Evolutionary conservation across 2,797 vertebrate species (phyloP).

Genomic region (Enteromius treurensis): DNA sequence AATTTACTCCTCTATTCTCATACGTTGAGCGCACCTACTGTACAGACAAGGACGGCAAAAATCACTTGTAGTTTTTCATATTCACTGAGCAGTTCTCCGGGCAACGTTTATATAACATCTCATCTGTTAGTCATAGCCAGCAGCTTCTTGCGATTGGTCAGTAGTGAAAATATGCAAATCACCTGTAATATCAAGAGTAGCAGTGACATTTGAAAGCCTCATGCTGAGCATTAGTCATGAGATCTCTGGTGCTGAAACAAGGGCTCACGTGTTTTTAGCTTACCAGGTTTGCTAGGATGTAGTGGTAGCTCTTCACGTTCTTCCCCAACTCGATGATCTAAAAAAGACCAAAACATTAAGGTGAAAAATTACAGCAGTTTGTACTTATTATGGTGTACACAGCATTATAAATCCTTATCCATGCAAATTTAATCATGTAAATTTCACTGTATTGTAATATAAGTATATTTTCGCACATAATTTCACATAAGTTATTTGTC

Average conservation of each 20-base stretch:
- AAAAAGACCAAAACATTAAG: conserved; percentile 63
- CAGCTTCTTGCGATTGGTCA: conserved; percentile 21
- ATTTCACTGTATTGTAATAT: not conserved
- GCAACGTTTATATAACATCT: conserved; percentile 26
- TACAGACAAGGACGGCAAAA: conserved; percentile 30
- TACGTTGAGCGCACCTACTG: conserved; percentile 59
- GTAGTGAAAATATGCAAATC: conserved; percentile 42
- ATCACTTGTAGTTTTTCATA: conserved; percentile 5
- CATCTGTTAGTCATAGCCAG: conserved; percentile 38
- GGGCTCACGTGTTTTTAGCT: conserved; percentile 64
- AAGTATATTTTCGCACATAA: not conserved
- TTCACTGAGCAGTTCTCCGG: conserved; percentile 12
- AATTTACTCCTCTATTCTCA: conserved; percentile 67
- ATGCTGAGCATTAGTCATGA: conserved; percentile 3
- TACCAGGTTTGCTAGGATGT: conserved; percentile 98
- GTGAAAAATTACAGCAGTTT: not conserved
- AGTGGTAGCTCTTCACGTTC: conserved; percentile 97
- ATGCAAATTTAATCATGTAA: not conserved
- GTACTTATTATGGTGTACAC: not conserved
- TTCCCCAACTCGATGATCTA: conserved; percentile 95
- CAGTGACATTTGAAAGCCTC: conserved; percentile 32
- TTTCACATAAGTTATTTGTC: not conserved
- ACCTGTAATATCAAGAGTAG: conserved; percentile 20
- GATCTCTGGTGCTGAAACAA: not conserved
- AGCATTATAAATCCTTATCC: not conserved